These are phyloP conservation scores for Enteromius argenteus DNA, from an alignment of 2,797 vertebrate species.

Conservation along the genomic window DNA sequence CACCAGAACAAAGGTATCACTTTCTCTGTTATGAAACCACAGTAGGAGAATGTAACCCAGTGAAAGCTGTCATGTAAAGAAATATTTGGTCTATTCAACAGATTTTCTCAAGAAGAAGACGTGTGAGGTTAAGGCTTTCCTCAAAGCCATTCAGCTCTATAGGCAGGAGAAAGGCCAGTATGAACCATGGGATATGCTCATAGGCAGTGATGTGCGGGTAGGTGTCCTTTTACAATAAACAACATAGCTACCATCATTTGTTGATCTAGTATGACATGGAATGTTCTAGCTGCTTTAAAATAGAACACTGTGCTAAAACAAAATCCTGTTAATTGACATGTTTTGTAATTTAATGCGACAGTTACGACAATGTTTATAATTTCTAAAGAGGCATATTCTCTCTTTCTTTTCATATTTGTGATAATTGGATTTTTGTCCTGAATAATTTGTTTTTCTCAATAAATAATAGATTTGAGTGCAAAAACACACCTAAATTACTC, in stretches of 20 bases:
- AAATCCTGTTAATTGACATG: background rate
- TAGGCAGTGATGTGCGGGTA: conserved; percentile 88
- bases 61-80: background rate
- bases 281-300: conserved; percentile 4
- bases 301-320: background rate
- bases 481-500: background rate
- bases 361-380: background rate
- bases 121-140: conserved; percentile 86
- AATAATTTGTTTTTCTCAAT: background rate
- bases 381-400: background rate
- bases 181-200: conserved; percentile 86
- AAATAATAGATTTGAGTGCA: background rate
- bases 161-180: conserved; percentile 86
- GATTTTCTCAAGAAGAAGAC: conserved; percentile 89
- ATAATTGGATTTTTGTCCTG: no score
- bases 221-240: conserved; percentile 12
- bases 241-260: background rate
- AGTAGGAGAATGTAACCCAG: background rate
- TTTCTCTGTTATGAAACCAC: background rate
- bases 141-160: conserved; percentile 90
- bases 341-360: conserved; percentile 8
- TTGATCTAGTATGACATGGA: background rate
- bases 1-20: conserved; percentile 86
- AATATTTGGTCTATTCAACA: conserved; percentile 61
- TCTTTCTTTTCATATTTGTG: background rate